Base-by-base conservation (phyloP, 2,113 vertebrate species). In the Lates calcarifer region DNA sequence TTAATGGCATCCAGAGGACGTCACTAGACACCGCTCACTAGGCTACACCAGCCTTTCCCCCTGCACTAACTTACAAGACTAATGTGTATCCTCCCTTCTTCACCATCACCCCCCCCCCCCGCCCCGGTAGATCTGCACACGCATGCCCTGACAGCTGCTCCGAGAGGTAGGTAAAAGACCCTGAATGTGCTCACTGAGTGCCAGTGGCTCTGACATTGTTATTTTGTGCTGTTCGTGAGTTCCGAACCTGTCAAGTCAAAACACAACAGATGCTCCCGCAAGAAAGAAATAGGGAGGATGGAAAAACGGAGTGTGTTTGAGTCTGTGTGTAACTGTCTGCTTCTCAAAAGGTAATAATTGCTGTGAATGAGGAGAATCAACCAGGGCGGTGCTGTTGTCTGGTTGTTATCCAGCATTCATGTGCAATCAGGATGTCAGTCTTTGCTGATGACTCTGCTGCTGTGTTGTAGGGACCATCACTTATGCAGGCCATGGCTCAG, bases 1-100 rank as follows among this genome's bases (percentile, higher is more conserved):
- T 91, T 95, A 94, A 94, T 94, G 91, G 90, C 90, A 91, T 93
- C 90, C 91, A 91, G 90, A 94, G 92, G 92, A 94, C 82, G 85
- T 93, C 91, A 90, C 91, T 74, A 93, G 79, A 87, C 91, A 92
- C 74, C 22, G 74, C 85, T 88, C 84, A 37, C 65, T 80, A 70
- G 79, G 80, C 77, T 82, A 65, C 74, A 84, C 69, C 74, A 85
- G 33, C 56, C 29, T 68, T 15, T 49, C 70, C 35, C 35, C 28
- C 72, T 61, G 43, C 70, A 49, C 72, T 70, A 74, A 77, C 69
- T 81, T 82, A 87, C 74, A 76, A 79, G 79, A 77, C 71, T 87
- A 83, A 82, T 88, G 67, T 64, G 79, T 77, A 76, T 56, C 68
- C 29, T 69, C 68, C 12, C 28, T 58, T 74, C 51, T 62, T 70